Evolutionary conservation across 2,797 vertebrate genomes (phyloP).

Genomic region (Peromyscus melanophrys): DNA sequence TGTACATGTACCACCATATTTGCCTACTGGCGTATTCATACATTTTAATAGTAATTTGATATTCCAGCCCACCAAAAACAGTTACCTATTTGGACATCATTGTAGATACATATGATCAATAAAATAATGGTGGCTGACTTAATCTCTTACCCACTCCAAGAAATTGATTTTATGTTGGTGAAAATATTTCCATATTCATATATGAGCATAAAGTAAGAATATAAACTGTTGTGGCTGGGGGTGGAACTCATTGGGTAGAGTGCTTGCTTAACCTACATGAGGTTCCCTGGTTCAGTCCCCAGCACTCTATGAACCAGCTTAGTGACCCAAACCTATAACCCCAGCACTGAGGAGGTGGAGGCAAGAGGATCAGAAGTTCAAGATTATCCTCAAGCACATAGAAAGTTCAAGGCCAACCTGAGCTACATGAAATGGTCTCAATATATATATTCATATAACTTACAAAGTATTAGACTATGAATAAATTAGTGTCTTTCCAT

Average conservation of each 20-base stretch:
- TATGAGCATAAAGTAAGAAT: constrained; percentile 42
- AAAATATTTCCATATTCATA: constrained; percentile 21
- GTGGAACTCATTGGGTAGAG: not conserved
- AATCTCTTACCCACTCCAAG: constrained; percentile 17
- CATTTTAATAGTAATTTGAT: constrained; percentile 50
- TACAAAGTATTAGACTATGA: constrained; percentile 23
- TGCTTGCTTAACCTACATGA: not conserved
- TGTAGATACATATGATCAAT: not conserved
- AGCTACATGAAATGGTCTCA: not conserved
- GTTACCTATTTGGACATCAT: not conserved
- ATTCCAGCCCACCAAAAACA: constrained; percentile 2
- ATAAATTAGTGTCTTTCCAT: constrained; percentile 32
- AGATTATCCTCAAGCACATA: not conserved
- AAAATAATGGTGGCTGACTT: constrained; percentile 40
- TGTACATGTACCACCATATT: not conserved
- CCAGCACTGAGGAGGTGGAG: not conserved
- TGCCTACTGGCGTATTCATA: not conserved
- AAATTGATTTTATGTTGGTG: constrained; percentile 36
- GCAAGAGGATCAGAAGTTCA: not conserved
- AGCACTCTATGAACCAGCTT: not conserved
- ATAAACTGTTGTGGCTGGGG: constrained; percentile 1
- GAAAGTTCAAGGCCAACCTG: not conserved
- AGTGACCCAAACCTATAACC: not conserved
- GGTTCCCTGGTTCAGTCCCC: not conserved
- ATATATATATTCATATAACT: not conserved